Conservation (phyloP, 2,113 vertebrate species). For the Ursus arctos region DNA sequence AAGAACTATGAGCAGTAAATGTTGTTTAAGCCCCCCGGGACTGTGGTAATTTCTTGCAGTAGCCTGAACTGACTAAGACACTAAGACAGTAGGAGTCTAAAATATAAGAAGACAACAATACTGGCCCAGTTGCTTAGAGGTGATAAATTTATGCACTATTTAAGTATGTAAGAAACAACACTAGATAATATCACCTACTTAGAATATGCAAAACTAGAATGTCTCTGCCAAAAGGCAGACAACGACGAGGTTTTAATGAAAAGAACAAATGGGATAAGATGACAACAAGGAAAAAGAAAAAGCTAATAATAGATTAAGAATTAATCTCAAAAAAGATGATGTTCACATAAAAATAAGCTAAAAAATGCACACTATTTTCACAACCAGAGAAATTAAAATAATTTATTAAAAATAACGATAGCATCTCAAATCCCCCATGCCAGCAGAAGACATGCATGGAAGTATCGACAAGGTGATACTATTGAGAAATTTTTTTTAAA, state of each 20-base stretch:
- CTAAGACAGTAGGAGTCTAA: conserved; percentile 49
- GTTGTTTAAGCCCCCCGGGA: background rate
- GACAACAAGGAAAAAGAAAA: conserved; percentile 73
- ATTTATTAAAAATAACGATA: conserved; percentile 80
- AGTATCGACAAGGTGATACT: conserved; percentile 66
- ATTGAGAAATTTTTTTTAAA: conserved; percentile 31
- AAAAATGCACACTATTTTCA: conserved; percentile 69
- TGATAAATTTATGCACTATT: conserved; percentile 74
- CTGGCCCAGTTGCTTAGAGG: conserved; percentile 59
- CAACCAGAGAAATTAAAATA: conserved; percentile 78
- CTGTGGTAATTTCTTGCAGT: background rate
- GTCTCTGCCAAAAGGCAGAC: conserved; percentile 79
- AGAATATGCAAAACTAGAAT: conserved; percentile 79
- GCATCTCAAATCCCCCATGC: conserved; percentile 64
- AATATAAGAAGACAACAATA: conserved; percentile 45
- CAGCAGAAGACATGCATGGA: conserved; percentile 56
- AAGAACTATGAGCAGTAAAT: background rate
- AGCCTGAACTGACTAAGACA: background rate
- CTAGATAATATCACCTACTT: conserved; percentile 81
- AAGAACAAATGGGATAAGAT: conserved; percentile 77
- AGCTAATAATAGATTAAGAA: conserved; percentile 78
- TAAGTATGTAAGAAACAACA: conserved; percentile 74
- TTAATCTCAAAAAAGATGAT: conserved; percentile 73
- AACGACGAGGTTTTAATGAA: conserved; percentile 76
- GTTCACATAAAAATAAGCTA: conserved; percentile 74